Conservation (phyloP, 2,888 invertebrate species). For the Camptogramma bilineatum region DNA sequence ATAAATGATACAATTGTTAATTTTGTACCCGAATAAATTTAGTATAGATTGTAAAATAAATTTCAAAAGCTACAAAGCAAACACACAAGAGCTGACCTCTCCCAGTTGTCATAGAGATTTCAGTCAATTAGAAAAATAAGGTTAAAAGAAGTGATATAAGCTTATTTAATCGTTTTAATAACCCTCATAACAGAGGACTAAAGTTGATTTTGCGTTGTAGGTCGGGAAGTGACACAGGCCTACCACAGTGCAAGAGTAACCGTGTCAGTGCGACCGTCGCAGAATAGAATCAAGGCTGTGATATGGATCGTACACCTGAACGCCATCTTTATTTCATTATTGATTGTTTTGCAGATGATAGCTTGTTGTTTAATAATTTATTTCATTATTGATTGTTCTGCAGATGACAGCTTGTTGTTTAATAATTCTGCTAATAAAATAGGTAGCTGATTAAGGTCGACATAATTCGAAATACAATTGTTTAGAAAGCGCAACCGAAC, state of each 20-base stretch:
- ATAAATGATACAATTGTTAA: background rate
- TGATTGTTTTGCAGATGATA: conserved; percentile 34
- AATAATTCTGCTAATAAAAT: background rate
- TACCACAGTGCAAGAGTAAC: conserved; percentile 59
- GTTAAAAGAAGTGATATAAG: too few relatives aligned
- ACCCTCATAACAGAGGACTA: too few relatives aligned
- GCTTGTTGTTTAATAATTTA: conserved; percentile 1
- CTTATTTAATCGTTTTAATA: too few relatives aligned
- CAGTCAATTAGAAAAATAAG: too few relatives aligned
- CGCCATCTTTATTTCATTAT: conserved; percentile 53
- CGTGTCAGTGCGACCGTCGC: conserved; percentile 78
- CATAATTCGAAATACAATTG: too few relatives aligned
- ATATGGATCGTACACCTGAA: conserved; percentile 67
- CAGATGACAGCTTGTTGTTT: background rate
- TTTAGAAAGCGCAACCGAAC: too few relatives aligned
- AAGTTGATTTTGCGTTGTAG: conserved; percentile 6
- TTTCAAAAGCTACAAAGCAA: too few relatives aligned
- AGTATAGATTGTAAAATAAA: too few relatives aligned
- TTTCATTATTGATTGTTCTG: background rate
- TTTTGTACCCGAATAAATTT: too few relatives aligned
- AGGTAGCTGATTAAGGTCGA: too few relatives aligned
- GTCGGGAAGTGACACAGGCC: conserved; percentile 21
- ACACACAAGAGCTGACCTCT: too few relatives aligned
- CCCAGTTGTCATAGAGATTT: too few relatives aligned
- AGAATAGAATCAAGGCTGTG: conserved; percentile 81